Conservation (phyloP, 2,888 invertebrate species). For the Sesamia inferens region DNA sequence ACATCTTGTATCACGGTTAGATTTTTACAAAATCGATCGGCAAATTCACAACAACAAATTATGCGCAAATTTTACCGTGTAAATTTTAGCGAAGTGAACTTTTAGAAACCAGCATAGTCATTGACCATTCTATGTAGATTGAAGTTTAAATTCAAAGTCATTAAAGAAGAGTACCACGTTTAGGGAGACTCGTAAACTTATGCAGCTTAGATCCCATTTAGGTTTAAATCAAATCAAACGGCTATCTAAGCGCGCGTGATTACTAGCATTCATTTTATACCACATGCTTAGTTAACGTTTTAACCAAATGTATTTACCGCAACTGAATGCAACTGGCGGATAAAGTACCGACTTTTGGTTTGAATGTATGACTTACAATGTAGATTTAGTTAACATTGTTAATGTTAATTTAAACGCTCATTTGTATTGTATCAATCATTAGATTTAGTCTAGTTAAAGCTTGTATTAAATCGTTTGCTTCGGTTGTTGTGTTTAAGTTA, state of each 20-base stretch:
- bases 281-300: constrained; percentile 27
- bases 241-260: constrained; percentile 19
- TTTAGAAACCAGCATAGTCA: not conserved
- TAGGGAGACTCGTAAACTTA: constrained; percentile 14
- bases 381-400: not conserved
- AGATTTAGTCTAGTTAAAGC: not conserved
- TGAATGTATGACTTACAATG: constrained; percentile 7
- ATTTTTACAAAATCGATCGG: too few relatives aligned
- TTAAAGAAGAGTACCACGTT: not conserved
- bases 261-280: constrained; percentile 25
- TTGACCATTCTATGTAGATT: not conserved
- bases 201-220: not conserved
- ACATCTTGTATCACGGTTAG: too few relatives aligned
- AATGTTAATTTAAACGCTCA: constrained; percentile 7
- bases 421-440: not conserved
- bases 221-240: constrained; percentile 19
- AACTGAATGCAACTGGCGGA: constrained; percentile 30
- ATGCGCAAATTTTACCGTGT: too few relatives aligned
- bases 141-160: not conserved
- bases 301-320: constrained; percentile 28
- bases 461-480: not conserved
- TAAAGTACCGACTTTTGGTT: constrained; percentile 13
- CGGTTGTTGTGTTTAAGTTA: not conserved
- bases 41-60: too few relatives aligned
- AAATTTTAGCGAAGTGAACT: too few relatives aligned